These are phyloP conservation scores for Peromyscus maniculatus DNA, from an alignment of 2,113 vertebrate genomes.

Conservation along the genomic window DNA sequence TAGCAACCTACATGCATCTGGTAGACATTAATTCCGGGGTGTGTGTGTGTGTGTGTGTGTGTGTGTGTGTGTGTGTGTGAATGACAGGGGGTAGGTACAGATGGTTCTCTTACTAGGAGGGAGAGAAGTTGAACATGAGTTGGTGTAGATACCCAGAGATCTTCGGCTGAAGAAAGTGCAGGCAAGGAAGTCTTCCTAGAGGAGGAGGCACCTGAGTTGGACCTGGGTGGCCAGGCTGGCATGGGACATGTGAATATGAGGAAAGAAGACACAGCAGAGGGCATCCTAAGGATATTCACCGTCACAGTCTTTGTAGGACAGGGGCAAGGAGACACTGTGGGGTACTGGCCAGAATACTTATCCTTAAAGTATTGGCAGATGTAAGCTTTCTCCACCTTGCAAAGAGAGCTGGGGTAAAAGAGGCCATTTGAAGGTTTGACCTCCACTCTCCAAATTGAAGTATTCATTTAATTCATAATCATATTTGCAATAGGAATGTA, in stretches of 20 bases:
- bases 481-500: background rate
- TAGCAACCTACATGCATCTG: background rate
- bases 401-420: background rate
- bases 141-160: background rate
- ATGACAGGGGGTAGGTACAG: background rate
- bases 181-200: slow-evolving; percentile 10
- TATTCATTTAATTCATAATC: background rate
- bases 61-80: too few relatives aligned
- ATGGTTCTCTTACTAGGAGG: background rate
- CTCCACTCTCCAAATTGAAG: background rate
- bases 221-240: background rate
- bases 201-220: background rate
- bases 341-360: background rate
- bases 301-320: background rate
- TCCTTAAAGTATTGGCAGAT: background rate
- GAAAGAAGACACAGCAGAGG: background rate
- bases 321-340: background rate
- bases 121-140: background rate
- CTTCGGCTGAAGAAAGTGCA: background rate
- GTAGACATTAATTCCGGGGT: background rate
- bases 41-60: background rate
- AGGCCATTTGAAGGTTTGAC: slow-evolving; percentile 4
- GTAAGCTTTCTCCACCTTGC: background rate
- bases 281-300: background rate
- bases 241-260: background rate